phyloP scores from a whole-genome alignment of 1,140 invertebrate species.

The Proctacanthus coquilletti region DNA sequence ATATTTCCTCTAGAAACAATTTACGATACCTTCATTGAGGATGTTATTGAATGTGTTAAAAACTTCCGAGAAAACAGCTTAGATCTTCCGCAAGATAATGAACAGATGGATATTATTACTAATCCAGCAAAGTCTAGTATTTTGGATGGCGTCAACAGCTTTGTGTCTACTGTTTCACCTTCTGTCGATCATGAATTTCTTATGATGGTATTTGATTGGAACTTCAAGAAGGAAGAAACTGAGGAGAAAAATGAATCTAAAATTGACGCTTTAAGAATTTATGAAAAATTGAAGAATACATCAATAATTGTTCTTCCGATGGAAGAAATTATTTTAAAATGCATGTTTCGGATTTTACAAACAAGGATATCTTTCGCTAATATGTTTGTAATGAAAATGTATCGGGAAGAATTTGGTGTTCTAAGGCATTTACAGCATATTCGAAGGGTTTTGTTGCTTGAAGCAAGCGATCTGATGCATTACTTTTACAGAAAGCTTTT shows the following conservation, averaged over 20 bases:
- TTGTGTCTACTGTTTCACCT: too few relatives aligned
- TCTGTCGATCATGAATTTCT: too few relatives aligned
- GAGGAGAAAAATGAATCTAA: neutral
- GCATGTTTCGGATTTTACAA: constrained; percentile 11
- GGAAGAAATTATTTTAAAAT: constrained; percentile 1
- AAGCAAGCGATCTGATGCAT: constrained; percentile 17
- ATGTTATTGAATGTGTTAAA: constrained; percentile 7
- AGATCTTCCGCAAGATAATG: too few relatives aligned
- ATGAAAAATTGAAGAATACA: neutral
- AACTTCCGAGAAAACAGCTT: constrained; percentile 7
- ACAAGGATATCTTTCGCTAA: constrained; percentile 14
- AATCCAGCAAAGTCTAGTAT: too few relatives aligned
- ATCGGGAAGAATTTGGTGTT: constrained; percentile 13
- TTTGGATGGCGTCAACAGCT: too few relatives aligned
- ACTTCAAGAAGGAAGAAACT: constrained; percentile 2
- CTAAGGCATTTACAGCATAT: constrained; percentile 15
- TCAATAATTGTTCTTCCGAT: constrained; percentile 2
- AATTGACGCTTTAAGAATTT: neutral
- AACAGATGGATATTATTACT: too few relatives aligned
- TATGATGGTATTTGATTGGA: constrained; percentile 8
- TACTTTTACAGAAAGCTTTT: constrained; percentile 20
- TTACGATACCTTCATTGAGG: constrained; percentile 11
- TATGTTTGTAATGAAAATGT: constrained; percentile 16
- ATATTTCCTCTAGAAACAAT: constrained; percentile 6
- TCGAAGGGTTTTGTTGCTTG: constrained; percentile 18